Evolutionary conservation across 2,113 vertebrate genomes (phyloP), one percentile per base, ranked within the genome.

Genomic region (Physeter macrocephalus): DNA sequence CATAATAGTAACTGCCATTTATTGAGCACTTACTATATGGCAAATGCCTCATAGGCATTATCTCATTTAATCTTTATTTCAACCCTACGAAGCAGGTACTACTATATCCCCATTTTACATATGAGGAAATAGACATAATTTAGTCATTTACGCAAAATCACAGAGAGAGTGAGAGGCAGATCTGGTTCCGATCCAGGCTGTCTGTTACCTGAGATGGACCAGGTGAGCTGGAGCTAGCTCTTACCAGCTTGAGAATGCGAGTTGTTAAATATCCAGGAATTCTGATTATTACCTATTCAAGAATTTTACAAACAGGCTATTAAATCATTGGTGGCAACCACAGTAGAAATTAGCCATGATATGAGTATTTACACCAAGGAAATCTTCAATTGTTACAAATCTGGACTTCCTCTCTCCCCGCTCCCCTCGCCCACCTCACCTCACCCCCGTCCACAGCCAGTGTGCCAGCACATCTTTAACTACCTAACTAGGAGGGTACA

Each of bases 401-500:
- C 72, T 3, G 62, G 71, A 39, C 25, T 57, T 57, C 54, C 25
- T 8, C 13, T 34, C 27, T 11, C 39, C 12, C 31, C 13, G 18
- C 61, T 61, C 25, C 9, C 59, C 59, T 27, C 2, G 8, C 31
- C 1, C 17, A 31, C n/a, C 80, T 39, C 25, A 6, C 34, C 36
- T 3, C 10, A 6, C 23, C 69, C n/a, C 41, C 23, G 0, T 4
- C 25, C 80, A 13, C 1, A 17, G 59, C 34, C 36, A 2, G 20
- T 3, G 15, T 21, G 23, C 57, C 8, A 29, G 39, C 36, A 12
- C 2, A 1, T 27, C 36, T 27, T 1, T 6, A 23, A 27, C 41
- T 6, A 18, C 36, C 39, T 3, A 9, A 2, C 17, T 0, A 17
- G 46, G 23, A 29, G 9, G 41, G 20, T 0, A 11, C 11, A 5